Conservation (phyloP, 2,113 vertebrate species). For the Tragelaphus scriptus region DNA sequence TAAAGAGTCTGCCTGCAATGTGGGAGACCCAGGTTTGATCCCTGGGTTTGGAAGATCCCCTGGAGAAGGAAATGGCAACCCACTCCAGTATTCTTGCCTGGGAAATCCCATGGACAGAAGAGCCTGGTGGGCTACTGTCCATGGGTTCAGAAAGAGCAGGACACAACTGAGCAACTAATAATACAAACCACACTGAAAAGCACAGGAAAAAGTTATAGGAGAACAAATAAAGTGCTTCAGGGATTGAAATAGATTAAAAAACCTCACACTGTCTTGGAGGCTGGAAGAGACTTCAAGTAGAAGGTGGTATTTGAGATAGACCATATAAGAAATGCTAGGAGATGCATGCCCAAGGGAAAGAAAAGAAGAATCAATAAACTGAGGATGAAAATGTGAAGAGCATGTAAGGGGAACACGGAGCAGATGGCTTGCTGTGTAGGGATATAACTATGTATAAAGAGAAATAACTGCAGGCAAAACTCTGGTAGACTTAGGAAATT, state of each 20-base stretch:
- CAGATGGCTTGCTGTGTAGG: neutral
- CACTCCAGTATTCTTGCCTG: neutral
- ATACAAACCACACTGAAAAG: neutral
- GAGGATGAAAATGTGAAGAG: neutral
- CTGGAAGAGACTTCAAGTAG: neutral
- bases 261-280: neutral
- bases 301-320: neutral
- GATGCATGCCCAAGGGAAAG: neutral
- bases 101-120: neutral
- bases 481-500: neutral
- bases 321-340: neutral
- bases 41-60: neutral
- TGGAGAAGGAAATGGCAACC: neutral
- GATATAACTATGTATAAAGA: neutral
- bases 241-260: neutral
- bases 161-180: neutral
- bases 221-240: neutral
- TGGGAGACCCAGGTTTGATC: neutral
- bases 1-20: neutral
- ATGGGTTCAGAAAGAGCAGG: neutral
- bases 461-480: neutral
- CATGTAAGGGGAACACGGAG: neutral
- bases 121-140: neutral
- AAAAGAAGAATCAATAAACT: neutral
- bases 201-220: neutral